Evolutionary conservation across 1,140 invertebrate genomes (phyloP).

Genomic region (Calliphora vicina): DNA sequence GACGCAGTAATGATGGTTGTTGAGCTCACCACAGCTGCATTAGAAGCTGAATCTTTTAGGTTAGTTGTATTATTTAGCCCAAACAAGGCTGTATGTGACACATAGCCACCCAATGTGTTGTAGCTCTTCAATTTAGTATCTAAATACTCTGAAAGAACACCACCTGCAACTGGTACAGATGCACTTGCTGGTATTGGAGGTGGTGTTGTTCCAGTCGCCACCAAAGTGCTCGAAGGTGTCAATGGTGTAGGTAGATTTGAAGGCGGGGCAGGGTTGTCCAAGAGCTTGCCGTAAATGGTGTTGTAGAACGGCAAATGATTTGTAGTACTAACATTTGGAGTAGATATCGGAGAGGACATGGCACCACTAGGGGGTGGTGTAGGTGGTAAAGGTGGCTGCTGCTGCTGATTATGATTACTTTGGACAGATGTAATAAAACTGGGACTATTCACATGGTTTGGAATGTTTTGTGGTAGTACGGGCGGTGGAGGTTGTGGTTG

Average conservation of each 20-base stretch:
- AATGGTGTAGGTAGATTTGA: slow-evolving; percentile 44
- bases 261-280: slow-evolving; percentile 41
- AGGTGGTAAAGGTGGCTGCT: background rate
- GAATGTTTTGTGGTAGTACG: slow-evolving; percentile 14
- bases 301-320: slow-evolving; percentile 52
- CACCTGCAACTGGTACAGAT: slow-evolving; percentile 36
- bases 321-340: background rate
- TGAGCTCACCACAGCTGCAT: background rate
- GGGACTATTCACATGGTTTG: background rate
- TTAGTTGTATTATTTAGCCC: slow-evolving; percentile 11
- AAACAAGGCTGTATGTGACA: slow-evolving; percentile 30
- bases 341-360: background rate
- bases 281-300: slow-evolving; percentile 58
- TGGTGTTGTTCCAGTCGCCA: background rate
- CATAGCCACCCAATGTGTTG: slow-evolving; percentile 39
- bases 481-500: slow-evolving; percentile 35
- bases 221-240: slow-evolving; percentile 24
- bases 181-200: background rate
- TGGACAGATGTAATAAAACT: background rate
- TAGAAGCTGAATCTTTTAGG: background rate
- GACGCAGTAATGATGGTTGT: background rate
- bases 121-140: slow-evolving; percentile 42
- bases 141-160: slow-evolving; percentile 47
- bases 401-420: background rate
- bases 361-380: background rate